Evolutionary conservation across 2,797 vertebrate genomes (phyloP).

Genomic region (Anabas testudineus): DNA sequence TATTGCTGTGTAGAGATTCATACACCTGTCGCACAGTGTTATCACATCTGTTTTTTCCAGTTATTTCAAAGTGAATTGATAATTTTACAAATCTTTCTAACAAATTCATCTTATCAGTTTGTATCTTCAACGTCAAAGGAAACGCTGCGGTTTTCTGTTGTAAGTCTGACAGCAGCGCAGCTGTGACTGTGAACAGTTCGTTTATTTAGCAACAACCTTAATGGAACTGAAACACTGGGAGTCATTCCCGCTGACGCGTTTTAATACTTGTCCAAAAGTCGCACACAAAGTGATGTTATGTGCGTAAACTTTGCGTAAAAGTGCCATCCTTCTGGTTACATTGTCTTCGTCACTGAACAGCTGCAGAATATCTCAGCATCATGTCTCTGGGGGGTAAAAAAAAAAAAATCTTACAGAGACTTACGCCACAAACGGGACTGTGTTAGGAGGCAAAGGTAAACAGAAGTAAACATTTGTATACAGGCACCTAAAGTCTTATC

Average conservation of each 20-base stretch:
- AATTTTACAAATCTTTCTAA: not conserved
- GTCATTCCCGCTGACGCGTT: not conserved
- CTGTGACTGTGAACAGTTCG: not conserved
- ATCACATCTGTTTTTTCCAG: not conserved
- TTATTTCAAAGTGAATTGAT: not conserved
- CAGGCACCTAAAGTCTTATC: not conserved
- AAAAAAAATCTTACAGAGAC: conserved; percentile 13
- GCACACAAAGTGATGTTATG: not conserved
- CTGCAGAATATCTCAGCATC: conserved; percentile 61
- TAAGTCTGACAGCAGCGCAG: not conserved
- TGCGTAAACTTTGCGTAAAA: not conserved
- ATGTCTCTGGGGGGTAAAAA: conserved; percentile 29
- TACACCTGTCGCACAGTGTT: too few species aligned
- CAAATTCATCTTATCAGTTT: not conserved
- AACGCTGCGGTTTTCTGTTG: not conserved
- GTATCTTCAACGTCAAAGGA: not conserved
- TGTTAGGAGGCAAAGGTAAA: conserved; percentile 40
- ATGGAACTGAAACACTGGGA: not conserved
- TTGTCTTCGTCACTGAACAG: conserved; percentile 48
- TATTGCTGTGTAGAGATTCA: not conserved
- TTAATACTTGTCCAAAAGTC: too few species aligned
- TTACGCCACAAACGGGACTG: conserved; percentile 26
- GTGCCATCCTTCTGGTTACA: conserved; percentile 11
- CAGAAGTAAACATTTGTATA: conserved; percentile 40
- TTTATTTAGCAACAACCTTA: not conserved